Evolutionary conservation across 2,113 vertebrate genomes (phyloP).

Genomic region (Mellivora capensis): DNA sequence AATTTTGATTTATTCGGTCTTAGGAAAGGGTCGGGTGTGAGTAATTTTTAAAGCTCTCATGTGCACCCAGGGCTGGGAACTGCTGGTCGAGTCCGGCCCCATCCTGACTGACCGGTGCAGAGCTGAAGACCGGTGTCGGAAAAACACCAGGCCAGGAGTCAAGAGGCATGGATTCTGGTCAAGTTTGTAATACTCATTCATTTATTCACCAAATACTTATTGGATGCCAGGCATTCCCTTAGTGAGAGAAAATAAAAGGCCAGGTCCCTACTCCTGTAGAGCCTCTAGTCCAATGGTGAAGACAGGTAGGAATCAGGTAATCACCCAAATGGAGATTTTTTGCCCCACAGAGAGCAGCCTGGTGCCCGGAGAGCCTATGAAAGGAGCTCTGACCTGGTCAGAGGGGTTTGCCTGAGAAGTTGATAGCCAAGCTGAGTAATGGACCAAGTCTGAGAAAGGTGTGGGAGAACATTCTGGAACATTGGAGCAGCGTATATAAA

Average conservation of each 20-base stretch:
- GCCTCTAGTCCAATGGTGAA: not conserved
- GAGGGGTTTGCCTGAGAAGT: not conserved
- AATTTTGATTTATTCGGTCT: not conserved
- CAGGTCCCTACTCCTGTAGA: not conserved
- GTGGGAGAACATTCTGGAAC: not conserved
- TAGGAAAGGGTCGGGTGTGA: not conserved
- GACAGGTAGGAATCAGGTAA: not conserved
- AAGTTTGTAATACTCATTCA: not conserved
- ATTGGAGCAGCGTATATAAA: not conserved
- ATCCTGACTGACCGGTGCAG: not conserved
- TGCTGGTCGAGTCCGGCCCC: accelerated
- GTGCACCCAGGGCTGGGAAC: not conserved
- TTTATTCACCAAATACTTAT: not conserved
- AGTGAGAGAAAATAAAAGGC: not conserved
- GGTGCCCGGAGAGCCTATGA: not conserved
- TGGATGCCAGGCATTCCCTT: not conserved
- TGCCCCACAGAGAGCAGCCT: not conserved
- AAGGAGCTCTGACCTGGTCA: not conserved
- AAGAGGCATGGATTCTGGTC: not conserved
- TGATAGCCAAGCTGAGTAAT: not conserved
- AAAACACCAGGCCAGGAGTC: not conserved
- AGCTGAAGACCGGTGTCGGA: not conserved
- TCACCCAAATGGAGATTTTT: not conserved
- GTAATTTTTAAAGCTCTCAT: not conserved
- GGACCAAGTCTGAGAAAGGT: not conserved